A percentile compares a stretch with the other conserved stretches of the same genome.
Evolutionary conservation across 2,888 invertebrate genomes (phyloP).

Genomic region (Acronicta psi): DNA sequence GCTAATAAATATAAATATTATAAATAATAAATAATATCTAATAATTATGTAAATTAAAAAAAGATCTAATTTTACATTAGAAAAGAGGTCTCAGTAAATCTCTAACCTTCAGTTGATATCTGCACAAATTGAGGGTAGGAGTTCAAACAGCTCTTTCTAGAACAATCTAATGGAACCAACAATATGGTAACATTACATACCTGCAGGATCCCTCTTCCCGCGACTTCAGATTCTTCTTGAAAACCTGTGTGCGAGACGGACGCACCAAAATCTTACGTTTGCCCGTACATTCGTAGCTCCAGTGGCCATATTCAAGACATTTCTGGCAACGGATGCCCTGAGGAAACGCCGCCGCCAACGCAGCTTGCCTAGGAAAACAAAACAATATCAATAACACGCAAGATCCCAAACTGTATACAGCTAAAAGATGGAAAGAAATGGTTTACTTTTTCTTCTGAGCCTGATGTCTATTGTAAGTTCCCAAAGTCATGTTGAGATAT

Average conservation of each 20-base stretch:
- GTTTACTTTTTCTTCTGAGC: constrained; percentile 82
- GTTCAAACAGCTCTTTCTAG: constrained; percentile 19
- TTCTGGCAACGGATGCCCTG: constrained; percentile 96
- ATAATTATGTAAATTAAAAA: neutral
- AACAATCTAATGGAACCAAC: constrained; percentile 6
- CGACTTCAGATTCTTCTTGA: constrained; percentile 90
- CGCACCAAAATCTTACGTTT: constrained; percentile 96
- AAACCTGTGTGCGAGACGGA: constrained; percentile 93
- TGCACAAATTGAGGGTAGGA: constrained; percentile 8
- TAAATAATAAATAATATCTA: too few species aligned
- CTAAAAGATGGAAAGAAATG: constrained; percentile 28
- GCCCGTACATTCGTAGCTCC: constrained; percentile 97
- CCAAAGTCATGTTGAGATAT: constrained; percentile 78
- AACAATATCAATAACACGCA: constrained; percentile 33
- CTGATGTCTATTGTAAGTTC: constrained; percentile 85
- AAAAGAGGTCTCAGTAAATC: neutral
- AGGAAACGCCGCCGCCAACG: constrained; percentile 91
- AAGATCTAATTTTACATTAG: neutral
- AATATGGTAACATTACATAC: constrained; percentile 52
- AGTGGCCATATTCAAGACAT: constrained; percentile 97
- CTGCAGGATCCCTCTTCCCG: constrained; percentile 79
- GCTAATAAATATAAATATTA: too few species aligned
- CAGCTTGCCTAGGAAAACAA: constrained; percentile 83
- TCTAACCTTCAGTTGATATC: neutral
- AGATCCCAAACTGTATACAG: constrained; percentile 12